Percentiles rank a stretch among this genome's conserved stretches.
Conservation (phyloP, 2,113 vertebrate species). For the Aspidoscelis tigris region DNA sequence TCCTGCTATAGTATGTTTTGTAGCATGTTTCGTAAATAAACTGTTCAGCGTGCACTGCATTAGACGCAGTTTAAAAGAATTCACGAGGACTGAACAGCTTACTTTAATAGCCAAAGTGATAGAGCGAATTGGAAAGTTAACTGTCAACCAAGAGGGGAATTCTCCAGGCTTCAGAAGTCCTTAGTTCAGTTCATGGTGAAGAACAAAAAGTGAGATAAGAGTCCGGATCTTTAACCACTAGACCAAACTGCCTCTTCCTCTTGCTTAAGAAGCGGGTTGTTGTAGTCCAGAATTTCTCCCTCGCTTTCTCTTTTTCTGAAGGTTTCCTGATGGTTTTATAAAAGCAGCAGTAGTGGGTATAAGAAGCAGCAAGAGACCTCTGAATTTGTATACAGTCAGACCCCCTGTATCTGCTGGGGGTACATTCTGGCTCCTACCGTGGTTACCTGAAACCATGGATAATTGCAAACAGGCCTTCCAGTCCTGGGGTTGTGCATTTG, state of each 20-base stretch:
- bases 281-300: constrained; percentile 1
- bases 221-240: no score
- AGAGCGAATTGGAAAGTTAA: not conserved
- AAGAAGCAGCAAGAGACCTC: constrained; percentile 1
- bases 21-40: constrained; percentile 74
- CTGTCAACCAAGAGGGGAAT: not conserved
- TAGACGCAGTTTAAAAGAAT: constrained; percentile 35
- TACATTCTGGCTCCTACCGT: no score
- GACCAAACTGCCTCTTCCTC: not conserved
- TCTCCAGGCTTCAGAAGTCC: not conserved
- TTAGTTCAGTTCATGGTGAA: not conserved
- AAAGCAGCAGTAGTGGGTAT: constrained; percentile 45
- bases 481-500: no score
- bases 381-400: accelerated
- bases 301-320: constrained; percentile 5
- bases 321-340: constrained; percentile 46
- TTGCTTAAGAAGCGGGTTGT: not conserved
- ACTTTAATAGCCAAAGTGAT: constrained; percentile 1
- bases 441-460: no score
- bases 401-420: no score
- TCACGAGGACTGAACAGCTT: not conserved
- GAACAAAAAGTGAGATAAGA: no score
- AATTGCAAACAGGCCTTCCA: no score
- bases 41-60: constrained; percentile 71
- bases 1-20: constrained; percentile 71